Conservation (phyloP, 2,797 vertebrate genomes). For the Gouania willdenowi region DNA sequence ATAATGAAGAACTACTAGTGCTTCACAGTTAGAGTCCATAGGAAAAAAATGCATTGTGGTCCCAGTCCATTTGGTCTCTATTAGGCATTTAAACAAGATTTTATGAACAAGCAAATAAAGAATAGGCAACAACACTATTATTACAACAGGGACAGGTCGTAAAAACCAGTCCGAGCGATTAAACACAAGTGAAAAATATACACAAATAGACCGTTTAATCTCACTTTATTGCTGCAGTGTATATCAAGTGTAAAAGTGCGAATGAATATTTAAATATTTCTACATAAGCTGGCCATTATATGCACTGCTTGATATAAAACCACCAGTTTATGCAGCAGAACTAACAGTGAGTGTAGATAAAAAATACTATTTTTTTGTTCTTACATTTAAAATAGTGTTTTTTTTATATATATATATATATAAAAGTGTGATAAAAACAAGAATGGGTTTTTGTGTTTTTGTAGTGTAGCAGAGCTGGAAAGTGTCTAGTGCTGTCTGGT, state of each 20-base stretch:
- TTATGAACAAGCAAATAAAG: slow-evolving; percentile 40
- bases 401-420: slow-evolving; percentile 38
- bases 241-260: slow-evolving; percentile 51
- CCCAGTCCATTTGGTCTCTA: slow-evolving; percentile 1
- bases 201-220: slow-evolving; percentile 57
- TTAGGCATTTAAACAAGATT: slow-evolving; percentile 32
- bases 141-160: slow-evolving; percentile 41
- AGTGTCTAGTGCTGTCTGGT: slow-evolving; percentile 37
- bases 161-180: slow-evolving; percentile 61
- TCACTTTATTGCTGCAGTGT: slow-evolving; percentile 47
- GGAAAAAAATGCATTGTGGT: neutral
- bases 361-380: slow-evolving; percentile 22
- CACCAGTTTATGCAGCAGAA: slow-evolving; percentile 1
- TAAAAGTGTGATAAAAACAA: slow-evolving; percentile 63
- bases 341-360: too few relatives aligned
- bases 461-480: slow-evolving; percentile 25
- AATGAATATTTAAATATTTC: slow-evolving; percentile 63
- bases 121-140: slow-evolving; percentile 20
- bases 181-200: slow-evolving; percentile 32
- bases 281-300: slow-evolving; percentile 46
- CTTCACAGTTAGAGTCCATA: too few relatives aligned
- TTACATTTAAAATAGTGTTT: slow-evolving; percentile 8
- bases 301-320: slow-evolving; percentile 24
- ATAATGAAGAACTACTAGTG: neutral
- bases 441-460: slow-evolving; percentile 64